Evolutionary conservation across 2,888 invertebrate species (phyloP).

Genomic region (Panorpa germanica): DNA sequence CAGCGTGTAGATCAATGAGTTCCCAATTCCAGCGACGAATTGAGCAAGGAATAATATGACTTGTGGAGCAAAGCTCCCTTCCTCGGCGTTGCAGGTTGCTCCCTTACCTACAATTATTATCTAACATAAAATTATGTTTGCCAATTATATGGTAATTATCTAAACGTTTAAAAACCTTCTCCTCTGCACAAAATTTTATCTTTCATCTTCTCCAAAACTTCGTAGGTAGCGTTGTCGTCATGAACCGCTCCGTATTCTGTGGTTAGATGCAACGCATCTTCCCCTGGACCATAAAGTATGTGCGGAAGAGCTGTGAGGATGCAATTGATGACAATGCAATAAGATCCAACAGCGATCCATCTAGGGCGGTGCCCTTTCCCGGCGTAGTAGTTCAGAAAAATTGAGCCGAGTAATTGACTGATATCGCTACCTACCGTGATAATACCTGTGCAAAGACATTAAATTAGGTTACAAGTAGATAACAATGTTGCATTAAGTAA

Average conservation of each 20-base stretch:
- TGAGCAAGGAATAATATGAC: slow-evolving; percentile 36
- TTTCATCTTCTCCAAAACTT: slow-evolving; percentile 27
- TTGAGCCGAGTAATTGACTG: slow-evolving; percentile 29
- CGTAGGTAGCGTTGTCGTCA: slow-evolving; percentile 24
- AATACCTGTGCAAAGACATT: no score
- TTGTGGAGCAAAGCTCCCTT: slow-evolving; percentile 30
- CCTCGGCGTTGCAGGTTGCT: slow-evolving; percentile 26
- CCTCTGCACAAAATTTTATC: slow-evolving; percentile 35
- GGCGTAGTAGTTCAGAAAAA: slow-evolving; percentile 29
- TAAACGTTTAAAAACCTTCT: no score
- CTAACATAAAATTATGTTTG: slow-evolving; percentile 26
- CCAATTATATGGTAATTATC: no score
- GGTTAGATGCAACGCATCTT: slow-evolving; percentile 34
- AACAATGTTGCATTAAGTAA: no score
- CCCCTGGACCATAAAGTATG: slow-evolving; percentile 34
- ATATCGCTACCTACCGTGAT: slow-evolving; percentile 35
- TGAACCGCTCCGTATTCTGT: slow-evolving; percentile 31
- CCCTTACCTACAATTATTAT: no score
- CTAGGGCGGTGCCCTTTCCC: slow-evolving; percentile 31
- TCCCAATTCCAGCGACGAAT: slow-evolving; percentile 39
- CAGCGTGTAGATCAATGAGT: slow-evolving; percentile 37
- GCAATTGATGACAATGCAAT: slow-evolving; percentile 32
- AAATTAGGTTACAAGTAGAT: no score
- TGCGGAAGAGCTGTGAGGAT: slow-evolving; percentile 36
- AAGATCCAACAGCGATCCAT: slow-evolving; percentile 28